Evolutionary conservation across 2,113 vertebrate species (phyloP), one percentile per base, ranked within the genome.

Genomic region (Ciconia boyciana): DNA sequence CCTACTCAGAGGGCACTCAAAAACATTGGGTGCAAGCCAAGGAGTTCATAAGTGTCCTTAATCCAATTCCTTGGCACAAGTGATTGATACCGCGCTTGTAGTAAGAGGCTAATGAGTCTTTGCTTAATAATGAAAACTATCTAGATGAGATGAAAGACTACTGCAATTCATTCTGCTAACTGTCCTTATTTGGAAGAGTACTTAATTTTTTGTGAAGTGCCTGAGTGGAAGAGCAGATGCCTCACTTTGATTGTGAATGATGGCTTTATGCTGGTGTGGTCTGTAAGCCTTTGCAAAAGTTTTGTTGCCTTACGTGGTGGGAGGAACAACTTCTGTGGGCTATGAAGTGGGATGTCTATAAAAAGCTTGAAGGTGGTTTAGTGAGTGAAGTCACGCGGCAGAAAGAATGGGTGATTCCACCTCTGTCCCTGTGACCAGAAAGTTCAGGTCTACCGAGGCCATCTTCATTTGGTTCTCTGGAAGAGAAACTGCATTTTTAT

Each of bases 91-190:
- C 1, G 3, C 0, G 0, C 34, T 91, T 57, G 49, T 76, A 51
- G 89, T 72, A 83, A 96, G 93, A 94, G 44, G 80, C 34, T 96
- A 96, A 97, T 89, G 77, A 95, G 49, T 92, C 79, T 90, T 96
- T 83, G 68, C 74, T 94, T 90, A 88, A 94, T 82, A 94, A 94
- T 88, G 75, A 97, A 96, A 94, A 36, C 61, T 92, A 92, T 91
- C 71, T 49, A 79, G 68, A 90, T 94, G 81, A 95, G 60, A 93
- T 76, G 49, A 94, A 97, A 94, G 66, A 43, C 41, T 80, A 83
- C 81, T 64, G 51, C 75, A 95, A 92, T 95, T 95, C 76, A 90
- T 94, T 96, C 43, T 83, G 34, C 51, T 69, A 81, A 83, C 77
- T 55, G 36, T 58, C 82, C 21, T 62, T 95, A 68, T 81, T 89